Base-by-base conservation (phyloP, 1,140 invertebrate genomes). In the Trinorchestia longiramus region DNA sequence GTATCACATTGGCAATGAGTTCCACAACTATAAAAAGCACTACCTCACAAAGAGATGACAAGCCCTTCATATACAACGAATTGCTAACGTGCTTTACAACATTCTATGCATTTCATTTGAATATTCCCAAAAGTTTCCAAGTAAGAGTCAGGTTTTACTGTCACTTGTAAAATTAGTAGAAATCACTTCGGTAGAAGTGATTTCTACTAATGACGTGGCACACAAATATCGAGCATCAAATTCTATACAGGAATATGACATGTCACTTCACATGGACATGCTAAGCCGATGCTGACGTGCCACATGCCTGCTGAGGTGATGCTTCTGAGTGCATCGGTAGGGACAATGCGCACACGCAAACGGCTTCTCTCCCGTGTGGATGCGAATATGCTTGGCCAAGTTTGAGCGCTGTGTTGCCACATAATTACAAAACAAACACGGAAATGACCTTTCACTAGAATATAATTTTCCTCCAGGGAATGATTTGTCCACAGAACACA, bases 301-400 rank as follows among this genome's bases (percentile, higher is more conserved):
- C 96, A 97, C 96, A 96, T 98, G 97, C 95, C 96, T 96, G 77
- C 96, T 96, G 43, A 96, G 95, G 87, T 96, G 96, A 87, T 96
- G 95, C 11, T 95, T 95, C 41, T 95, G 95, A 17, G 95, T 88
- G 45, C 62, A 87, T 19, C 47, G 43, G 47, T 95, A 88, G 42
- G 62, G 62, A 42, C 95, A 95, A 8, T 88, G 88, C 8, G 95
- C 19, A 43, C 95, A 95, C n/a, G 95, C 77, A 88, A 77, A 95
- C 0, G 95, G 95, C 62, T 95, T 95, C 62, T 95, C 95, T n/a
- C 95, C 95, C 8, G 95, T 95, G 95, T 95, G 95, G 43, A 88
- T 95, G 41, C 95, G 53, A 47, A 95, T 77, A 45, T 95, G 95
- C 41, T 88, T 77, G 44, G 77, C 95, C 44, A 95, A 77, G 42